phyloP scores from a whole-genome alignment of 2,888 invertebrate species.

The Dicranocentrus wangi region DNA sequence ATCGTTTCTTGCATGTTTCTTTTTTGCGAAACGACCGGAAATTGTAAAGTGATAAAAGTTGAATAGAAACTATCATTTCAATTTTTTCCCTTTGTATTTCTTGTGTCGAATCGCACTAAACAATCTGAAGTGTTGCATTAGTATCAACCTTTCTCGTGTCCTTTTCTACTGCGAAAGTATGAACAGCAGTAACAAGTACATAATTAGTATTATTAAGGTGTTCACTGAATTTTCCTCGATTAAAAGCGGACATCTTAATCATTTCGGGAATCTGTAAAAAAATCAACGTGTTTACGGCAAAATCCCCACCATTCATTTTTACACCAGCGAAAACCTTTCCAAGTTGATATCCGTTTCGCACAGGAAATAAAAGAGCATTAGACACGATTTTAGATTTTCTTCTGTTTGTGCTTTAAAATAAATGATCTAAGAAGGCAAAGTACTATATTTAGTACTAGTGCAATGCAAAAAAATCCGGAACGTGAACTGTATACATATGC shows the following conservation, averaged over 20 bases:
- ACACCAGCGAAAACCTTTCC: background rate
- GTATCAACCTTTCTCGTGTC: no score
- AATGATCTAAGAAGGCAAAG: background rate
- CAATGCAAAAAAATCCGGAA: background rate
- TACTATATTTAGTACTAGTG: background rate
- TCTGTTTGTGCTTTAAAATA: background rate
- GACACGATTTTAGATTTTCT: slow-evolving; percentile 25
- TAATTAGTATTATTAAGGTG: background rate
- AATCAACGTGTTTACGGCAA: no score
- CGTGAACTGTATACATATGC: slow-evolving; percentile 9
- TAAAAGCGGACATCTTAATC: slow-evolving; percentile 2
- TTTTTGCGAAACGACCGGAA: slow-evolving; percentile 12
- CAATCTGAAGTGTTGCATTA: no score
- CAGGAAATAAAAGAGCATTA: slow-evolving; percentile 31
- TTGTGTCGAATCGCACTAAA: no score
- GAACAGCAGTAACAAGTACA: no score
- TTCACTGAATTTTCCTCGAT: slow-evolving; percentile 3
- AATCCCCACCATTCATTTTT: background rate
- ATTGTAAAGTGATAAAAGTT: slow-evolving; percentile 27
- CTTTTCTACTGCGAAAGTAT: no score
- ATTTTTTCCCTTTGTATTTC: no score
- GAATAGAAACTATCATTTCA: slow-evolving; percentile 1
- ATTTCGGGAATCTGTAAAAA: background rate
- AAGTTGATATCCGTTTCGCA: background rate
- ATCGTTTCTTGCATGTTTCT: background rate